These are phyloP conservation scores for Kradibia gibbosae DNA, from an alignment of 1,140 invertebrate species.

Conservation along the genomic window DNA sequence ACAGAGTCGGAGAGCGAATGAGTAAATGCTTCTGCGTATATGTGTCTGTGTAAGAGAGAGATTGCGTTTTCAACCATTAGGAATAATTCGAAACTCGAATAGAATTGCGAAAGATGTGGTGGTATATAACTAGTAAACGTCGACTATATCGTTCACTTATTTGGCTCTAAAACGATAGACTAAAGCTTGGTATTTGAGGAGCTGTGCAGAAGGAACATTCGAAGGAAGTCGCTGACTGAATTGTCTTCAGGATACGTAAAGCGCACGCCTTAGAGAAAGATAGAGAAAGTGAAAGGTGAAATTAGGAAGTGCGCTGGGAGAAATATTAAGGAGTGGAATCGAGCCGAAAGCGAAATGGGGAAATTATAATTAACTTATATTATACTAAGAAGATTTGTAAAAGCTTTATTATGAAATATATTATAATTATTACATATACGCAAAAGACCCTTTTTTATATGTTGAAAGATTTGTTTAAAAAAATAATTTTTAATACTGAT, in stretches of 20 bases:
- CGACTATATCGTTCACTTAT: neutral
- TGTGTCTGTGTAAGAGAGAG: too few species aligned
- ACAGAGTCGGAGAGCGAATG: neutral
- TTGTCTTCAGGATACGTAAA: conserved; percentile 19
- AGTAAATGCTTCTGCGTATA: too few species aligned
- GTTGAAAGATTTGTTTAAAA: too few species aligned
- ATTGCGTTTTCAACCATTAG: conserved; percentile 6
- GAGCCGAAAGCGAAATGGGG: conserved; percentile 29
- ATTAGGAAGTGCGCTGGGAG: neutral
- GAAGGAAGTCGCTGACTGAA: neutral
- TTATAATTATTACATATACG: neutral
- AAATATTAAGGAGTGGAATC: conserved; percentile 11
- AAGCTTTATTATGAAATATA: neutral
- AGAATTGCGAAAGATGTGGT: conserved; percentile 40
- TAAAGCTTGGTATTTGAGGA: neutral
- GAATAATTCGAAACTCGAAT: neutral
- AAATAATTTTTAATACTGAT: too few species aligned
- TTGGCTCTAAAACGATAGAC: neutral
- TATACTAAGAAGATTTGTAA: neutral
- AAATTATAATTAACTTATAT: conserved; percentile 39
- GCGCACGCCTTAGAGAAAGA: neutral
- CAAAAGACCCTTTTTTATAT: neutral
- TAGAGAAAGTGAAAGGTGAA: neutral
- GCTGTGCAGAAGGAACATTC: neutral
- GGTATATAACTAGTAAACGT: neutral